Conservation (phyloP, 2,888 invertebrate genomes). For the Podotricha telesiphe region DNA sequence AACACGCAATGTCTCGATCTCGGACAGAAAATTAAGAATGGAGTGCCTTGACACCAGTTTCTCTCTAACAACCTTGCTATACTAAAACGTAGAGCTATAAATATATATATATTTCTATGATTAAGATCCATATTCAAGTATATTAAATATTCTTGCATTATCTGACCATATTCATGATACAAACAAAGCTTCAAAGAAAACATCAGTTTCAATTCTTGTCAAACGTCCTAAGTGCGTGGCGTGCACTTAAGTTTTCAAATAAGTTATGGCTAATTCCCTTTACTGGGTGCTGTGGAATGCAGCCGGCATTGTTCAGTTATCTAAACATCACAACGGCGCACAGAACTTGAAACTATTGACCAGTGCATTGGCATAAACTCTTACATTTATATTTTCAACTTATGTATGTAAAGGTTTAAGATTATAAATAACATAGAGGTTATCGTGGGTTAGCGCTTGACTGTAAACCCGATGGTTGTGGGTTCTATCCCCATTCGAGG, state of each 20-base stretch:
- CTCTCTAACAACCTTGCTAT: no score
- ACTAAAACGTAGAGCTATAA: no score
- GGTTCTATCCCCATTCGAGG: no score
- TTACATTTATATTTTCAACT: constrained; percentile 6
- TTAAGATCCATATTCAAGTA: not conserved
- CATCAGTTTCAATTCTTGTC: constrained; percentile 22
- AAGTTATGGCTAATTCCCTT: constrained; percentile 68
- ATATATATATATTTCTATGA: not conserved
- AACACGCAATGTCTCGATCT: no score
- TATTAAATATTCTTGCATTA: no score
- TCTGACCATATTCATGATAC: not conserved
- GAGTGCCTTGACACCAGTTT: no score
- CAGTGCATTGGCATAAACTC: constrained; percentile 35
- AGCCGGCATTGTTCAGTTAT: constrained; percentile 67
- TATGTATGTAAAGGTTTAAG: not conserved
- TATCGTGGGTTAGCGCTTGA: no score
- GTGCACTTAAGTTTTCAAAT: constrained; percentile 58
- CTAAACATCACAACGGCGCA: constrained; percentile 61
- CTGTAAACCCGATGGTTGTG: no score
- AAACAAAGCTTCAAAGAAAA: not conserved
- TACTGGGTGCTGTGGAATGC: constrained; percentile 65
- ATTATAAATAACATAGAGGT: not conserved
- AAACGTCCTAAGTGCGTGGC: constrained; percentile 17
- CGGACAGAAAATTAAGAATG: no score
- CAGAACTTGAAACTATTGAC: constrained; percentile 45